Conservation (phyloP, 2,113 vertebrate genomes). For the Neopipo cinnamomea region DNA sequence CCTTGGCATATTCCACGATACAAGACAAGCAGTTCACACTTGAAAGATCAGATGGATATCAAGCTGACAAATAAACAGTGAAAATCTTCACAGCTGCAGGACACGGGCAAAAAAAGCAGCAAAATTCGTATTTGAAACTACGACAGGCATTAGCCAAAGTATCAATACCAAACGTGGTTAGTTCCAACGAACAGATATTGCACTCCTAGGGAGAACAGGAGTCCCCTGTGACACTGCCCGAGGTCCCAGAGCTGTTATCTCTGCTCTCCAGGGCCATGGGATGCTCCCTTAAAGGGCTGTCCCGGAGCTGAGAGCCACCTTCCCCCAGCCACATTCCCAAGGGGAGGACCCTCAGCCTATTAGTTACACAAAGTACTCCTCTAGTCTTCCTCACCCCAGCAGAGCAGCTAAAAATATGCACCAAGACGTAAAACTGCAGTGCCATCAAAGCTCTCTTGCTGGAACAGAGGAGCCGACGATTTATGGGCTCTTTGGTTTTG, state of each 20-base stretch:
- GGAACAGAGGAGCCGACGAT: slow-evolving; percentile 28
- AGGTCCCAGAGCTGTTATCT: background rate
- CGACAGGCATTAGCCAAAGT: accelerated
- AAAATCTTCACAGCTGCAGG: background rate
- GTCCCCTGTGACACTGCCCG: background rate
- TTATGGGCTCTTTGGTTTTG: slow-evolving; percentile 38
- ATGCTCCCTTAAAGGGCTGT: background rate
- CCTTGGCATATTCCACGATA: background rate
- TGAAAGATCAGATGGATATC: background rate
- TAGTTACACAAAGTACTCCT: slow-evolving; percentile 3
- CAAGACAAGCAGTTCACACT: background rate
- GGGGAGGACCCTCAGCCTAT: slow-evolving; percentile 3
- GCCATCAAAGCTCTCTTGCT: slow-evolving; percentile 35
- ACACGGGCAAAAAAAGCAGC: background rate
- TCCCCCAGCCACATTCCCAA: background rate
- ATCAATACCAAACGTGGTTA: background rate
- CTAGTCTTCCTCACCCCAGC: slow-evolving; percentile 14
- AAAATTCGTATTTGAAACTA: background rate
- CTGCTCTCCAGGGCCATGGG: background rate
- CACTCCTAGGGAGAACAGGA: background rate
- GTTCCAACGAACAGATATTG: background rate
- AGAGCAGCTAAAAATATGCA: slow-evolving; percentile 41
- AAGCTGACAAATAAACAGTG: background rate
- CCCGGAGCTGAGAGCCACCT: background rate
- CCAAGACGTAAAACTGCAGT: slow-evolving; percentile 7